Base-by-base conservation (phyloP, 2,888 invertebrate species). In the Doris montereyensis region DNA sequence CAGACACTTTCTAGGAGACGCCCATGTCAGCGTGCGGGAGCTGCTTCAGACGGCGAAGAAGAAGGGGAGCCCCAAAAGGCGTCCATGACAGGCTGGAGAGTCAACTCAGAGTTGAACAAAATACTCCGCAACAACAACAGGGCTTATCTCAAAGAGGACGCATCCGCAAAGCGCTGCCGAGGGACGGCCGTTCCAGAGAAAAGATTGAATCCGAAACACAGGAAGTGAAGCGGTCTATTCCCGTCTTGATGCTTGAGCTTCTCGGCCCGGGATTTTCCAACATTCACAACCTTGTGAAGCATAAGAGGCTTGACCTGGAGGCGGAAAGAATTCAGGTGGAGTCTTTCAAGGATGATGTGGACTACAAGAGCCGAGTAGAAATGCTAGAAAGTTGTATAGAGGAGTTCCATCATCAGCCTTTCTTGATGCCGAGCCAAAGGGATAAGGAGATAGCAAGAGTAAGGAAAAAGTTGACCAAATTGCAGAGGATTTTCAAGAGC, bases 21-120 rank as follows among this genome's bases (percentile, higher is more conserved):
- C 58, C 10, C 35, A 28, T n/a, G 21, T 79, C 28, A 75, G 70
- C 41, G 79, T 79, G 34, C 68, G 75, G 35, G 75, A 78, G n/a
- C 21, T 77, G n/a, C 71, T 77, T 13, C 4, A 76, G 28, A 13
- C 41, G 41, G 26, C 28, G 32, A 30, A 1, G 5, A n/a, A n/a
- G n/a, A n/a, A 34, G 8, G 58, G 34, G 34, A 34, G 0, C 21
- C 2, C 32, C 32, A 41, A 58, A 26, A 70, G 30, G n/a, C 28
- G 8, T 13, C 57, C 3, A 2, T 3, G 24, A 58, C n/a, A 58
- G n/a, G n/a, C n/a, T n/a, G n/a, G n/a, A 1, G 13, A 17, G 26
- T 77, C 60, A 60, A 70, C 1, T 28, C 34, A 1, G 77, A 68
- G 24, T 34, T 77, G 77, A 77, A 70, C 17, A 34, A 4, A 8